Percentiles rank a stretch among this genome's conserved stretches.
Conservation (phyloP, 2,113 vertebrate species). For the Chinchilla lanigera region DNA sequence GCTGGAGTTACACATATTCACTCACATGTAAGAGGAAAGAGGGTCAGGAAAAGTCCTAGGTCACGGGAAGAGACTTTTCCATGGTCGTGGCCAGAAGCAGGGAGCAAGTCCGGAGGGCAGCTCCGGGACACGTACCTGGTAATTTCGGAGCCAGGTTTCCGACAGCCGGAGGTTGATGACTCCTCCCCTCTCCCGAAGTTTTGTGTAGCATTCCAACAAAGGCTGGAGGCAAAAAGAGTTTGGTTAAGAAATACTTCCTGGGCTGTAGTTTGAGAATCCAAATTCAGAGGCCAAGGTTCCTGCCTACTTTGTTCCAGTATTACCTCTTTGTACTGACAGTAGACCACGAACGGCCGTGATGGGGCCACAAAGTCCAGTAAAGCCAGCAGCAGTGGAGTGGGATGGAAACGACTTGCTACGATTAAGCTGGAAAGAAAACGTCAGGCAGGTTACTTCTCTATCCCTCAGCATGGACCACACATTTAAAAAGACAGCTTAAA, state of each 20-base stretch:
- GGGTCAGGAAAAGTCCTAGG: background rate
- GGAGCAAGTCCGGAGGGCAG: background rate
- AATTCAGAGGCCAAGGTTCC: background rate
- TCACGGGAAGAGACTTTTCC: background rate
- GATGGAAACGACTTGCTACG: constrained; percentile 95
- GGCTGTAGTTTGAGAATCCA: background rate
- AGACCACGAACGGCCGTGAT: constrained; percentile 96
- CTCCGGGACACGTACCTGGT: constrained; percentile 90
- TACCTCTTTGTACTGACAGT: constrained; percentile 98
- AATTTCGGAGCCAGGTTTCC: constrained; percentile 97
- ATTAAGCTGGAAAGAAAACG: constrained; percentile 91
- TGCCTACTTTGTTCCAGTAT: background rate
- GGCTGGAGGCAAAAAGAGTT: constrained; percentile 87
- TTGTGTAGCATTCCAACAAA: constrained; percentile 96
- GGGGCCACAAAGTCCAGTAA: constrained; percentile 95
- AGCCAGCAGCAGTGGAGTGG: constrained; percentile 90
- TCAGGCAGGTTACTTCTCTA: constrained; percentile 6
- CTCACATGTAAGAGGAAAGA: background rate
- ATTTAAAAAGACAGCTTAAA: constrained; percentile 41
- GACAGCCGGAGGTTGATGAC: constrained; percentile 93
- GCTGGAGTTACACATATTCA: background rate
- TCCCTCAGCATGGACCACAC: background rate
- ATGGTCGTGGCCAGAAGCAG: background rate
- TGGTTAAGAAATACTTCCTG: background rate
- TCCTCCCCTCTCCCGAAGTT: constrained; percentile 94